phyloP scores from a whole-genome alignment of 2,888 invertebrate genomes.

The Parnassius apollo region DNA sequence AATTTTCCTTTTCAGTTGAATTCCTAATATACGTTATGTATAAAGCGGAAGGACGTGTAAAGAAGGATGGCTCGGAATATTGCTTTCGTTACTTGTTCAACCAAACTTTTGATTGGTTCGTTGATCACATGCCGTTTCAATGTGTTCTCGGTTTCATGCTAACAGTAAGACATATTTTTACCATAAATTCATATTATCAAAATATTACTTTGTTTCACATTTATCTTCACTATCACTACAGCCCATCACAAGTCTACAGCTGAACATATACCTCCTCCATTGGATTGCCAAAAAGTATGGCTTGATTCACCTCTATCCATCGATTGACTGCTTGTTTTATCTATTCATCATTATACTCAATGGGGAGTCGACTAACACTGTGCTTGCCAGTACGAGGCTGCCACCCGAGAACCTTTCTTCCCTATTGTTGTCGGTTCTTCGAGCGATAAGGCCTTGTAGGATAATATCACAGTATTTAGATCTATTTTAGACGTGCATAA shows the following conservation, averaged over 20 bases:
- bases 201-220: not conserved
- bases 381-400: too few relatives aligned
- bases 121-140: slow-evolving; percentile 11
- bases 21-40: slow-evolving; percentile 15
- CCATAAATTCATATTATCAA: not conserved
- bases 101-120: slow-evolving; percentile 18
- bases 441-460: too few relatives aligned
- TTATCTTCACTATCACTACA: not conserved
- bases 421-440: too few relatives aligned
- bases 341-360: too few relatives aligned
- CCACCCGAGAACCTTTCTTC: too few relatives aligned
- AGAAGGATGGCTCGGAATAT: not conserved
- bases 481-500: too few relatives aligned
- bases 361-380: too few relatives aligned
- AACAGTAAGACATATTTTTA: slow-evolving; percentile 7
- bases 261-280: not conserved
- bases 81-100: slow-evolving; percentile 5
- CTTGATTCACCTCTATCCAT: too few relatives aligned
- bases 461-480: too few relatives aligned
- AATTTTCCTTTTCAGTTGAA: slow-evolving; percentile 14
- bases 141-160: slow-evolving; percentile 17
- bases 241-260: not conserved
- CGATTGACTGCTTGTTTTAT: too few relatives aligned
- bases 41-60: not conserved
- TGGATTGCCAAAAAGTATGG: too few relatives aligned